Base-by-base conservation (phyloP, 2,888 invertebrate species). In the Agriopis aurantiaria region DNA sequence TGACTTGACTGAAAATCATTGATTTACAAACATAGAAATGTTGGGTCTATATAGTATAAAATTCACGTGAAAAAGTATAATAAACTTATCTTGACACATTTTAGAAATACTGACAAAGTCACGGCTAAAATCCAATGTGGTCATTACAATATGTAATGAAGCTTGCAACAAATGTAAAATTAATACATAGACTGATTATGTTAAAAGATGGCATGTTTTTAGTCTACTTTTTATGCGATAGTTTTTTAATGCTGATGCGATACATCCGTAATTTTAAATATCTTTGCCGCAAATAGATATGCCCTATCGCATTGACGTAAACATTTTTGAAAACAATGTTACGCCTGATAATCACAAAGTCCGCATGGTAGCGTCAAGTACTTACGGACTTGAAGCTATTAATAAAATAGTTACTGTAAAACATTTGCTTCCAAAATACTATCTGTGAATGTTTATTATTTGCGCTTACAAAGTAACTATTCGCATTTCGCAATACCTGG, bases 181-280 rank as follows among this genome's bases (percentile, higher is more conserved):
- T 33, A 33, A 33, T 33, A 3, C 33, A 33, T 33, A 4, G 3
- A 33, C 33, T 5, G 33, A 33, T 33, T 33, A 33, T 33, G 33
- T 1, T 33, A 33, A 33, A 33, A 33, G 33, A 33, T 33, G 3
- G 33, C 33, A 5, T 33, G 1, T 3, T 33, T 33, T 33, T 33
- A 33, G 5, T 33, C 33, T 33, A 33, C 33, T 33, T 33, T 33
- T 3, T 33, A 33, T 33, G 1, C 4, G 33, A 5, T 33, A 33
- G 5, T 33, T 33, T 33, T 33, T 33, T 5, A 33, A 5, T 33
- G 33, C 33, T 58, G 58, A 58, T 48, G 58, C 46, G 46, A 58
- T 58, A 83, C 82, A 79, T 80, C 79, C 84, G 84, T 86, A 85
- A 84, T 82, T 80, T 78, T 79, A 76, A 33, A 33, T 80, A 82